Evolutionary conservation across 92 coral and sea anemone genomes (phyloP), one percentile per base, ranked within the genome.

Genomic region (Metridium senile): DNA sequence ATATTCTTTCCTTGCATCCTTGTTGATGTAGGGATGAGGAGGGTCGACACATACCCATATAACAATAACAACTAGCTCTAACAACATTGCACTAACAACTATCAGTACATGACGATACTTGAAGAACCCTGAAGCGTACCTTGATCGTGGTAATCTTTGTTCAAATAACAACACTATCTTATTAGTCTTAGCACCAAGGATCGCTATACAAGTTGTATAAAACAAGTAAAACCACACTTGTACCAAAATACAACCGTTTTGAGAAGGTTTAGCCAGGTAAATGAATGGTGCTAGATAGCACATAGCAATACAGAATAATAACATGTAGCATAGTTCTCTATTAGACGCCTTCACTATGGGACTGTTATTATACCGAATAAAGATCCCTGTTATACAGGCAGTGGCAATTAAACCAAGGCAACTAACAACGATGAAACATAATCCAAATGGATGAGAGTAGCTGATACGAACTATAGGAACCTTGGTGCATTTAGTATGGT

Each of bases 261-360:
- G 62, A 58, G 70, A 72, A 6, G 96, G 96, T 22, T 83, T 74
- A 21, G 89, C 76, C 27, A 90, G 79, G 74, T 90, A 83, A 18
- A 90, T 35, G 58, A 87, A 33, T 0, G 96, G 89, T 71, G 89
- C 85, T 7, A 85, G 25, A 67, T 84, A 90, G 35, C 76, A 83
- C 92, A 90, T 84, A 13, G 81, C 79, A 25, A 87, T 83, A 29
- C 91, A 82, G 68, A 82, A 89, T 45, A 89, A 33, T 32, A 86
- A 73, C 1, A 83, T 73, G 79, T 86, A 89, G 53, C 90, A 82
- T 31, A 89, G 86, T 54, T 89, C 91, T 28, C 94, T 71, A 81
- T 89, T 89, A 0, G 91, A 84, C 1, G 94, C 94, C 67, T 89
- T 89, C 19, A 89, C 94, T 57, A 89, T 78, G 9, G 94, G 94